Evolutionary conservation across 2,113 vertebrate genomes (phyloP).

Genomic region (Ammodytes dubius): DNA sequence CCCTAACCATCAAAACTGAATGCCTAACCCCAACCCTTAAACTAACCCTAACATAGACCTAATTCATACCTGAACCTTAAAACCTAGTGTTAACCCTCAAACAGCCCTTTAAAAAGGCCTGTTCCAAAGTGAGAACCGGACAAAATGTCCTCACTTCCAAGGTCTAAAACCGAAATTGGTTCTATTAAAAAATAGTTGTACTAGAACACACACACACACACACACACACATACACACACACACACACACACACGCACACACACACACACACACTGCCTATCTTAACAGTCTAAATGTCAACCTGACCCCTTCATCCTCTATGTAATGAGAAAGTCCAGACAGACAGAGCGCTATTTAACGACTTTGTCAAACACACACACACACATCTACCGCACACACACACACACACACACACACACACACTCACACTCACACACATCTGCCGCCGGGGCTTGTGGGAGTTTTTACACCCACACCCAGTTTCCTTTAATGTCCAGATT

Average conservation of each 20-base stretch:
- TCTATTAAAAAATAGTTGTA: too few species aligned
- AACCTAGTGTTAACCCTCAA: too few species aligned
- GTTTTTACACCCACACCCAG: constrained; percentile 29
- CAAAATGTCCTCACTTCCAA: too few species aligned
- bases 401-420: constrained; percentile 50
- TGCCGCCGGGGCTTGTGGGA: constrained; percentile 36
- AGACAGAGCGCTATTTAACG: constrained; percentile 79
- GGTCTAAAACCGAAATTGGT: too few species aligned
- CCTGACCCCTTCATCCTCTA: constrained; percentile 38
- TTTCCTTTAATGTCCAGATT: constrained; percentile 5
- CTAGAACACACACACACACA: constrained; percentile 19
- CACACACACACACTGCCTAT: constrained; percentile 51
- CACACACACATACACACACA: constrained; percentile 14
- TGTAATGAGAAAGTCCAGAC: constrained; percentile 80
- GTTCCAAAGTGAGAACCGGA: too few species aligned
- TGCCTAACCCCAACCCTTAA: too few species aligned
- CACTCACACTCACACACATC: constrained; percentile 62
- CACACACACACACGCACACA: constrained; percentile 14
- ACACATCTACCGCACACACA: too few species aligned
- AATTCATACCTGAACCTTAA: too few species aligned
- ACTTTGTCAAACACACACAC: constrained; percentile 70
- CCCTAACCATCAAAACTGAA: too few species aligned
- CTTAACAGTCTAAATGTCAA: constrained; percentile 76
- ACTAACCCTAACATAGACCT: too few species aligned
- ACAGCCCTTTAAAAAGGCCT: too few species aligned